phyloP scores from a whole-genome alignment of 2,888 invertebrate species.

The Lasioglossum calceatum region DNA sequence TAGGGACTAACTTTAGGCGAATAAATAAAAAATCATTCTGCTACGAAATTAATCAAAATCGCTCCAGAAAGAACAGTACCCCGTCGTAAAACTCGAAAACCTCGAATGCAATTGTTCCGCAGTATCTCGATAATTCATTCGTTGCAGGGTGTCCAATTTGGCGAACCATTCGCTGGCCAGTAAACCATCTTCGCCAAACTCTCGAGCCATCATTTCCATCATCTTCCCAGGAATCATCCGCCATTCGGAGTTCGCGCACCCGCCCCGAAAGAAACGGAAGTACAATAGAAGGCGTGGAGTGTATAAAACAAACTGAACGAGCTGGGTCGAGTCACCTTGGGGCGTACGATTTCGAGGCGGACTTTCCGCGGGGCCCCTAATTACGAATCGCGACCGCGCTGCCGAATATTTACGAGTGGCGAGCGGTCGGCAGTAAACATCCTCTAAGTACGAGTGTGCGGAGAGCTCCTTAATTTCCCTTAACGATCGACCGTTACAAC shows the following conservation, averaged over 20 bases:
- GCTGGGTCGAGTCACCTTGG: background rate
- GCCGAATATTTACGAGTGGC: slow-evolving; percentile 55
- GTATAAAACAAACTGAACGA: slow-evolving; percentile 15
- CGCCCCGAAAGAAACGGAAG: slow-evolving; percentile 2
- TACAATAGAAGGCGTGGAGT: slow-evolving; percentile 14
- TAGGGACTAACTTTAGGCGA: background rate
- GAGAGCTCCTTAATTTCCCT: slow-evolving; percentile 58
- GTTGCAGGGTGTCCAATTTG: background rate
- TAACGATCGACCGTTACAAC: slow-evolving; percentile 64
- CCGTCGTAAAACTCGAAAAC: background rate
- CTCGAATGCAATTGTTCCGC: background rate
- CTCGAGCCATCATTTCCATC: background rate
- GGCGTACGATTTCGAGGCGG: background rate
- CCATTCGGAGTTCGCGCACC: background rate
- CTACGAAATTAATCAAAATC: background rate
- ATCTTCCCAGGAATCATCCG: background rate
- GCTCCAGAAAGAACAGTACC: background rate
- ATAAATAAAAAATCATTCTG: background rate
- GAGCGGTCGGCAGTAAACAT: slow-evolving; percentile 49
- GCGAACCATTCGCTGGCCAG: background rate
- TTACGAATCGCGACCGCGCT: slow-evolving; percentile 24
- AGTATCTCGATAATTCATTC: background rate
- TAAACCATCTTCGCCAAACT: background rate
- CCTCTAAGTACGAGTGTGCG: slow-evolving; percentile 6
- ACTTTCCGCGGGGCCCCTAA: slow-evolving; percentile 30